Evolutionary conservation across 2,113 vertebrate genomes (phyloP).

Genomic region (Ascaphus truei): DNA sequence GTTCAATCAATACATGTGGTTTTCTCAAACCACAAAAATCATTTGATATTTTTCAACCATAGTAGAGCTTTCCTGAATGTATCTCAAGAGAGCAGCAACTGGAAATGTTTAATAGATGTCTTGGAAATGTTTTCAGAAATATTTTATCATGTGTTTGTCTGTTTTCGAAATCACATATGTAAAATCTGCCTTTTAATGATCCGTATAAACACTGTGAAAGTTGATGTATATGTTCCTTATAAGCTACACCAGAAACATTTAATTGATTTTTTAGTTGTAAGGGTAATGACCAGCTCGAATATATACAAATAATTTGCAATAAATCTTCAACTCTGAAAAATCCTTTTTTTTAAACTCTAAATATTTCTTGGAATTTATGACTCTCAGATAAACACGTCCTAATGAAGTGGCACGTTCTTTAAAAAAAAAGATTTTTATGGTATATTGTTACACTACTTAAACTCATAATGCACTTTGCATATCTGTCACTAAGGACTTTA

Average conservation of each 20-base stretch:
- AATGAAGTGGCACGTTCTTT: too few species aligned
- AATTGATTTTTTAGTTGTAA: not conserved
- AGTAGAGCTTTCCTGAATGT: conserved; percentile 12
- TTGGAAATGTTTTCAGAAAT: conserved; percentile 17
- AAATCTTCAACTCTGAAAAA: too few species aligned
- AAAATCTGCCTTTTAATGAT: not conserved
- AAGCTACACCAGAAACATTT: not conserved
- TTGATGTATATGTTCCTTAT: not conserved
- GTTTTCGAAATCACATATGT: conserved; percentile 7
- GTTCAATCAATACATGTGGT: conserved; percentile 37
- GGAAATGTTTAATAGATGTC: not conserved
- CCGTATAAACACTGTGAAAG: not conserved
- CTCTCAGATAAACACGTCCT: too few species aligned
- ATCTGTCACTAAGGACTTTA: too few species aligned
- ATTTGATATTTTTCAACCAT: conserved; percentile 29
- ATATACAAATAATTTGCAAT: too few species aligned
- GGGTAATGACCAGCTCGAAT: too few species aligned
- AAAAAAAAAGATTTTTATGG: too few species aligned
- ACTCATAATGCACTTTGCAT: too few species aligned
- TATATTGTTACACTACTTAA: too few species aligned
- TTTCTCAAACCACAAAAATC: conserved; percentile 27
- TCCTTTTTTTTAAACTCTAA: too few species aligned
- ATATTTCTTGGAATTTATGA: too few species aligned
- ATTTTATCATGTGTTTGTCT: conserved; percentile 26
- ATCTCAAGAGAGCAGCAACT: conserved; percentile 6